Conservation (phyloP, 2,797 vertebrate species). For the Acanthiza pusilla region DNA sequence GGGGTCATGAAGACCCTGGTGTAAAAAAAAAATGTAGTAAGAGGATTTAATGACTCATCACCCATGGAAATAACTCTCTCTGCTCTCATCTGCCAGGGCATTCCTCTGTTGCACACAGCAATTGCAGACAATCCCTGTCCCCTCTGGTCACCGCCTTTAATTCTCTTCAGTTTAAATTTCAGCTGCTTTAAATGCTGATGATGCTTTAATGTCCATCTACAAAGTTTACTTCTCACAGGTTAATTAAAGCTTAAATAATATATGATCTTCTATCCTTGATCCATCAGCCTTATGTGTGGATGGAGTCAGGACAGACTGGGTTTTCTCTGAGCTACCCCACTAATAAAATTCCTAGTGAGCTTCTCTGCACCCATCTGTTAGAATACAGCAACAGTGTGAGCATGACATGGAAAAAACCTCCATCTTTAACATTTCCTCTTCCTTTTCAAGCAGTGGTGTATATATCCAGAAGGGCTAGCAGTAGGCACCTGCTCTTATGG, state of each 20-base stretch:
- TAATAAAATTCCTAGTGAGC: not conserved
- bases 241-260: not conserved
- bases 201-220: not conserved
- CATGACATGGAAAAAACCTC: not conserved
- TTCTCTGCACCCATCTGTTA: not conserved
- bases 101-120: not conserved
- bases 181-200: not conserved
- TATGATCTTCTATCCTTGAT: not conserved
- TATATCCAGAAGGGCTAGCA: not conserved
- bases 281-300: not conserved
- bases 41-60: not conserved
- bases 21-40: not conserved
- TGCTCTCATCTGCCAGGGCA: not conserved
- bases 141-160: not conserved
- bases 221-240: not conserved
- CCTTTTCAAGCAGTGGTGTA: not conserved
- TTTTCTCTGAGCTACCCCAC: not conserved
- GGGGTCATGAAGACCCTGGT: not conserved
- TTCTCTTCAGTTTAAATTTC: not conserved
- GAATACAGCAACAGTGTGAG: not conserved
- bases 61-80: not conserved
- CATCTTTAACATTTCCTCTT: not conserved
- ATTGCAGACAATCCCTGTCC: not conserved
- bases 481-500: not conserved
- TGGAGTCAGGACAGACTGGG: not conserved